Evolutionary conservation across 1,140 invertebrate species (phyloP).

Genomic region (Drosophila lacertosa): DNA sequence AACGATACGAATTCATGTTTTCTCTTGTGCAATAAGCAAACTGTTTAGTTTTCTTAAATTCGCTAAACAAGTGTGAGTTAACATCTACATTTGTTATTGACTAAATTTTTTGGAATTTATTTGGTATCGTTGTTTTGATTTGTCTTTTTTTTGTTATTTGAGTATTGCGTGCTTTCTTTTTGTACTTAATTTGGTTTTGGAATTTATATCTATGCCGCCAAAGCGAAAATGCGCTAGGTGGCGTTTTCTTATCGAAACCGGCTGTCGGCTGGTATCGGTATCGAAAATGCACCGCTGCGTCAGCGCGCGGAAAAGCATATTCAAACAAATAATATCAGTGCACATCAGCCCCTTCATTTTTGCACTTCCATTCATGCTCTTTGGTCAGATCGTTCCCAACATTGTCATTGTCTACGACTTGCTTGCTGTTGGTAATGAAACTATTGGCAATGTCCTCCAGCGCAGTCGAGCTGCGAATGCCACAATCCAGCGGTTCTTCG

Average conservation of each 20-base stretch:
- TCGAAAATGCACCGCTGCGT: slow-evolving; percentile 35
- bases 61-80: slow-evolving; percentile 57
- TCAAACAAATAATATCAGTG: slow-evolving; percentile 32
- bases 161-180: slow-evolving; percentile 72
- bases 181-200: slow-evolving; percentile 65
- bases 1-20: slow-evolving; percentile 54
- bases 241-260: slow-evolving; percentile 2
- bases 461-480: slow-evolving; percentile 53
- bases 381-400: slow-evolving; percentile 54
- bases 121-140: slow-evolving; percentile 53
- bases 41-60: slow-evolving; percentile 56
- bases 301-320: background rate
- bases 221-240: slow-evolving; percentile 33
- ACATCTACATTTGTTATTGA: slow-evolving; percentile 34
- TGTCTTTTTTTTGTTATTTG: slow-evolving; percentile 54
- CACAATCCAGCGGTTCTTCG: slow-evolving; percentile 70
- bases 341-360: slow-evolving; percentile 55
- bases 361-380: slow-evolving; percentile 64
- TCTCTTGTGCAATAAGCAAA: slow-evolving; percentile 20
- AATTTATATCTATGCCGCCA: slow-evolving; percentile 36
- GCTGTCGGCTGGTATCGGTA: slow-evolving; percentile 12
- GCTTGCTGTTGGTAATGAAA: slow-evolving; percentile 53
- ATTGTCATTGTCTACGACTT: slow-evolving; percentile 38
- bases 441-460: slow-evolving; percentile 65
- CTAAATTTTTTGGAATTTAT: slow-evolving; percentile 80